These are phyloP conservation scores for Platichthys flesus DNA, from an alignment of 2,113 vertebrate species.

Conservation along the genomic window DNA sequence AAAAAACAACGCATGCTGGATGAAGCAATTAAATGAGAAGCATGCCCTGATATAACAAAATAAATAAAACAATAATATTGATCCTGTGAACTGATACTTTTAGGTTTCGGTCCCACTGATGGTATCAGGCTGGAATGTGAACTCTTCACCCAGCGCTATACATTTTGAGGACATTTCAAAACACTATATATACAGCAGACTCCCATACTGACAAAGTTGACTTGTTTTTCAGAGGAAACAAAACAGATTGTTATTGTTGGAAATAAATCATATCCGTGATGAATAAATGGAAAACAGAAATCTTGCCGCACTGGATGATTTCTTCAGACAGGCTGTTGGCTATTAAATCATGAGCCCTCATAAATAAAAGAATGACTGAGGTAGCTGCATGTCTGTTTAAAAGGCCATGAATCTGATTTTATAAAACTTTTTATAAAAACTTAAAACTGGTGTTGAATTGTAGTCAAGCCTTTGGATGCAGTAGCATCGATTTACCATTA, in stretches of 20 bases:
- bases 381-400: background rate
- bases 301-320: conserved; percentile 9
- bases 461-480: background rate
- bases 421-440: background rate
- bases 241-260: conserved; percentile 38
- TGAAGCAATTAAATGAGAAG: conserved; percentile 48
- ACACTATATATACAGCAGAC: background rate
- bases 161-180: conserved; percentile 28
- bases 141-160: conserved; percentile 24
- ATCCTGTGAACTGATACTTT: conserved; percentile 42
- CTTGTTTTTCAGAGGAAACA: conserved; percentile 52
- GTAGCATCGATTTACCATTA: background rate
- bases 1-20: conserved; percentile 3
- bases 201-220: conserved; percentile 14
- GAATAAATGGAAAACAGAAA: conserved; percentile 46
- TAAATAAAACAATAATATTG: conserved; percentile 38
- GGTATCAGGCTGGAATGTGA: conserved; percentile 52
- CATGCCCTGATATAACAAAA: conserved; percentile 18
- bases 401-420: background rate
- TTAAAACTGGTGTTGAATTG: background rate
- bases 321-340: conserved; percentile 21
- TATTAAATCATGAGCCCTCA: conserved; percentile 22
- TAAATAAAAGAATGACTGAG: conserved; percentile 7
- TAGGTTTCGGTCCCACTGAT: conserved; percentile 28
- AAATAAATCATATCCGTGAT: conserved; percentile 29